Conservation (phyloP, 2,797 vertebrate species). For the Darevskia nairensis region DNA sequence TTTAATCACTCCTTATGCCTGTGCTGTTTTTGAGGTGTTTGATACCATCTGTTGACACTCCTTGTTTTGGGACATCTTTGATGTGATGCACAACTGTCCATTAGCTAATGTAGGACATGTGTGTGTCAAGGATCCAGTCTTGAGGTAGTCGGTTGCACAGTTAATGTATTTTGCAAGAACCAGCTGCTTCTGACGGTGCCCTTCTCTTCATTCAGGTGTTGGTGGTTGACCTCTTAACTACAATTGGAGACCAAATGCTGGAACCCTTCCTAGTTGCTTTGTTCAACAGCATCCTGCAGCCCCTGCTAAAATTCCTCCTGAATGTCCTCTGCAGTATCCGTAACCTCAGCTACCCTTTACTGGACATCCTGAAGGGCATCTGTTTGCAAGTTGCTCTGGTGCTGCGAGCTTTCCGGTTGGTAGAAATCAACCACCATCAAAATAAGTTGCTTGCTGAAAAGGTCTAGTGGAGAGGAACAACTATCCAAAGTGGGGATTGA, state of each 20-base stretch:
- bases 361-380: not conserved
- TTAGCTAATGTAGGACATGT: not conserved
- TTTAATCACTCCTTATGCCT: too few relatives aligned
- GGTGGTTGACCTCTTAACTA: conserved; percentile 42
- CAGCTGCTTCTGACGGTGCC: not conserved
- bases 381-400: conserved; percentile 38
- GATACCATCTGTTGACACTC: too few relatives aligned
- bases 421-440: conserved; percentile 34
- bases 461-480: conserved; percentile 6
- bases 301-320: conserved; percentile 50
- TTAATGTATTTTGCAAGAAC: not conserved
- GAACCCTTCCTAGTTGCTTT: conserved; percentile 11
- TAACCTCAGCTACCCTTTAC: not conserved
- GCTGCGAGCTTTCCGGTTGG: conserved; percentile 32
- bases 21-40: too few relatives aligned
- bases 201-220: conserved; percentile 18
- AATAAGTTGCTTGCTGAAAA: not conserved
- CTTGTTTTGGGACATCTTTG: too few relatives aligned
- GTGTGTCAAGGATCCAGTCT: not conserved
- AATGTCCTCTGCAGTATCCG: conserved; percentile 10
- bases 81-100: too few relatives aligned
- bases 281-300: conserved; percentile 51
- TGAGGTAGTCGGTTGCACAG: not conserved
- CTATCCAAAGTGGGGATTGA: not conserved
- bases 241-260: conserved; percentile 1